Conservation (phyloP, 2,113 vertebrate genomes). For the Myotis lucifugus region DNA sequence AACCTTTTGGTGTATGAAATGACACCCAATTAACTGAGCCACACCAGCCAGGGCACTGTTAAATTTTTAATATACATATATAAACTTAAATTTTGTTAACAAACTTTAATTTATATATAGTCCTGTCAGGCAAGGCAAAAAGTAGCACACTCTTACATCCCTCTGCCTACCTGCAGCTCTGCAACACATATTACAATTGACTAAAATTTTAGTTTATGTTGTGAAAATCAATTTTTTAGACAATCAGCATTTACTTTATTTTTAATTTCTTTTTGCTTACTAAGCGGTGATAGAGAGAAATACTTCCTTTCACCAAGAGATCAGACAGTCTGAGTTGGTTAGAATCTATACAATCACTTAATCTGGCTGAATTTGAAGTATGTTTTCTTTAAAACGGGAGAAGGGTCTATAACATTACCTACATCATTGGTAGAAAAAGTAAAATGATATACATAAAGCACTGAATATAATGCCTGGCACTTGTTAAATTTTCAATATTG, state of each 20-base stretch:
- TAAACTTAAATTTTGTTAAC: neutral
- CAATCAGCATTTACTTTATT: neutral
- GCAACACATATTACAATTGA: neutral
- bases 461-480: neutral
- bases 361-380: neutral
- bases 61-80: neutral
- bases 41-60: neutral
- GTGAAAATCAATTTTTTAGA: neutral
- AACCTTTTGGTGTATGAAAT: neutral
- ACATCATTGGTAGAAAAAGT: neutral
- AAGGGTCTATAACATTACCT: neutral
- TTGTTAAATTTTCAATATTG: neutral
- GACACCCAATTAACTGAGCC: neutral
- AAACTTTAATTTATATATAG: neutral
- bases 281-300: neutral
- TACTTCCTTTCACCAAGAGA: neutral
- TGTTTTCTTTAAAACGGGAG: constrained; percentile 6
- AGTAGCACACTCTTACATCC: neutral
- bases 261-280: neutral
- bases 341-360: neutral
- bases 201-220: constrained; percentile 1
- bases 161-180: neutral
- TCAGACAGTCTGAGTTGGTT: neutral
- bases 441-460: neutral
- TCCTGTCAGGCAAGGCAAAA: neutral